Base-by-base conservation (phyloP, 2,113 vertebrate genomes). In the Oncorhynchus keta region DNA sequence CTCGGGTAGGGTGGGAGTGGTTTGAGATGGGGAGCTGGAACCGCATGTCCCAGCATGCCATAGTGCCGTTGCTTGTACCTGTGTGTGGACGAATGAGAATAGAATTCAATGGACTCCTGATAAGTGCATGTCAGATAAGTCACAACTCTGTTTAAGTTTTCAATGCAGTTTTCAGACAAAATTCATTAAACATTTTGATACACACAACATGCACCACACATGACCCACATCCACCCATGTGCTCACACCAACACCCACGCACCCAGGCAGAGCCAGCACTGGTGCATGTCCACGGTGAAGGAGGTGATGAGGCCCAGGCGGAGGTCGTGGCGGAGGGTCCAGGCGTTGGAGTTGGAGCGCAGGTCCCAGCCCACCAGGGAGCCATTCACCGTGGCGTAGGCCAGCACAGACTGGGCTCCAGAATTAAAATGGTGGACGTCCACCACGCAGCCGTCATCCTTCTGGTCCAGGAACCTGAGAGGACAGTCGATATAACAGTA, bases 1-100 rank as follows among this genome's bases (percentile, higher is more conserved):
- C 95, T 71, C 97, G 93, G 22, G 96, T 94, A 14, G 97, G 97
- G 76, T 99, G 98, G 67, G 93, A 95, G 90, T 99, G 98, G 89
- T 95, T 98, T 39, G 98, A 99, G 84, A 99, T 99, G 0, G 98
- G 98, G 30, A 99, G 91, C 91, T 99, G 98, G 89, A 99, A 99
- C 75, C 98, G 89, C 98, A 99, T 99, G 76, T 99, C 98, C 98
- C 98, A 99, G 89, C 98, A 99, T 0, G 97, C 97, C 98, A 99
- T 99, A 81, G 97, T 97, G 61, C 97, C 98, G 65, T 95, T 99
- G 92, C 98, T 98, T 0, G 98, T 99, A 28, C 98, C 98, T 99
- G 76, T 7, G 28, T 61, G 64, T 68, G 7, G 67, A 77, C 8
- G 55, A 55, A 14, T 5, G 6, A 32, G 24, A 18, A 18, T 28